Base-by-base conservation (phyloP, 2,888 invertebrate genomes). In the Aplocera efformata region DNA sequence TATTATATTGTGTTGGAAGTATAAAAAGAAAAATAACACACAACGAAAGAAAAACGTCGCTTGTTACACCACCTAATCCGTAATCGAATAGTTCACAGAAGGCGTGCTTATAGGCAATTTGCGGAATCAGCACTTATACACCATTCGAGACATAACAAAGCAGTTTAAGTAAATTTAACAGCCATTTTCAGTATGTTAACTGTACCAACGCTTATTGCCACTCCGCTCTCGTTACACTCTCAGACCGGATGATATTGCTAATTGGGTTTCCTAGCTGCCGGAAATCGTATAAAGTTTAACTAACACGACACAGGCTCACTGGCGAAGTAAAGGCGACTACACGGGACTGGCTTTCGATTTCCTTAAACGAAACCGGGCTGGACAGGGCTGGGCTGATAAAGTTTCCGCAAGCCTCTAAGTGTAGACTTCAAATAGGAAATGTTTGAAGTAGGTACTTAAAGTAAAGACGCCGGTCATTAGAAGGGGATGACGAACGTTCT, bases 241-340 rank as follows among this genome's bases (percentile, higher is more conserved):
- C 66, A 65, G 65, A 61, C 72, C 76, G 80, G 79, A 76, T 82
- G 83, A 77, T 80, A 83, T 76, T 81, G 81, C 81, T 85, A 85
- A 85, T 84, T 84, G 83, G 73, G 77, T 82, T 80, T 73, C 73
- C 79, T 72, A 67, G 74, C 67, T 63, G 67, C 69, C 72, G 80
- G 82, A 83, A 79, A 81, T 80, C 72, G 72, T 79, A 75, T 82
- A 74, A 82, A 81, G 73, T 82, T 79, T 65, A 71, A 72, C 79
- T 79, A 77, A 77, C 72, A 72, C 67, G 63, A 60, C 68, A 63
- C 66, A 68, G 64, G 58, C 63, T 58, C 54, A 58, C 9, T 42
- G 13, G 13, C 13, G 13, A 17, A 17, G 13, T 17, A 58, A 45
- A 50, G 42, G 51, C 21, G 25, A 32, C 36, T 23, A 24, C 27